These are phyloP conservation scores for Orthosia gothica DNA, from an alignment of 2,888 invertebrate genomes.

Conservation along the genomic window DNA sequence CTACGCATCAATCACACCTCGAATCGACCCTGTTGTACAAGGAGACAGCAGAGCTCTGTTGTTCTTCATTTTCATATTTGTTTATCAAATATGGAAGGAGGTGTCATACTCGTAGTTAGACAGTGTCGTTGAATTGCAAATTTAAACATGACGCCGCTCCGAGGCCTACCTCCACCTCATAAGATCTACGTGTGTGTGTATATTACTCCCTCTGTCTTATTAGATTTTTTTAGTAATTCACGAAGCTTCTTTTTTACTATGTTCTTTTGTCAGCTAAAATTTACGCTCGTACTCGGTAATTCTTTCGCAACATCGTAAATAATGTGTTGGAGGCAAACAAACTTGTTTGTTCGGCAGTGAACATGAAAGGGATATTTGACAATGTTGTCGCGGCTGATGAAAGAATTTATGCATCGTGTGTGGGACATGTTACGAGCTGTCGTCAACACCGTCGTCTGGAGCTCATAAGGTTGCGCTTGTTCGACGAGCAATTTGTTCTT, in stretches of 20 bases:
- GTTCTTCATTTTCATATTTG: slow-evolving; percentile 73
- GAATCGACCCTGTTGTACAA: slow-evolving; percentile 10
- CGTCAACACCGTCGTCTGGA: slow-evolving; percentile 42
- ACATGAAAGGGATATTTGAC: slow-evolving; percentile 61
- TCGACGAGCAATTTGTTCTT: slow-evolving; percentile 18
- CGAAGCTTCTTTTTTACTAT: slow-evolving; percentile 30
- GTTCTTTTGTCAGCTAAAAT: slow-evolving; percentile 48
- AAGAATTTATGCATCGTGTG: slow-evolving; percentile 60
- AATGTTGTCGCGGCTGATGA: slow-evolving; percentile 62
- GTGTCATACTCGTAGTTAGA: slow-evolving; percentile 73
- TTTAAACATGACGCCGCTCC: slow-evolving; percentile 79
- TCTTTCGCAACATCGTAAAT: slow-evolving; percentile 58
- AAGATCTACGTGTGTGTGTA: slow-evolving; percentile 27
- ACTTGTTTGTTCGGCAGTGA: slow-evolving; percentile 63
- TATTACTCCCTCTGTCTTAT: slow-evolving; percentile 48
- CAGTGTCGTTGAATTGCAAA: slow-evolving; percentile 81
- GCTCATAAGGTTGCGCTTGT: slow-evolving; percentile 20
- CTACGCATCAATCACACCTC: background rate
- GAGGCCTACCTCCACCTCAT: slow-evolving; percentile 33
- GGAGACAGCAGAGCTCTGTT: slow-evolving; percentile 4
- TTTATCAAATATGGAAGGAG: slow-evolving; percentile 74
- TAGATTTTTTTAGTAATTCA: slow-evolving; percentile 51
- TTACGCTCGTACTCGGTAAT: slow-evolving; percentile 52
- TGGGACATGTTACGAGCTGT: slow-evolving; percentile 57
- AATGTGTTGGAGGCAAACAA: slow-evolving; percentile 58